Evolutionary conservation across 2,113 vertebrate species (phyloP), one percentile per base, ranked within the genome.

Genomic region (Microcebus murinus): DNA sequence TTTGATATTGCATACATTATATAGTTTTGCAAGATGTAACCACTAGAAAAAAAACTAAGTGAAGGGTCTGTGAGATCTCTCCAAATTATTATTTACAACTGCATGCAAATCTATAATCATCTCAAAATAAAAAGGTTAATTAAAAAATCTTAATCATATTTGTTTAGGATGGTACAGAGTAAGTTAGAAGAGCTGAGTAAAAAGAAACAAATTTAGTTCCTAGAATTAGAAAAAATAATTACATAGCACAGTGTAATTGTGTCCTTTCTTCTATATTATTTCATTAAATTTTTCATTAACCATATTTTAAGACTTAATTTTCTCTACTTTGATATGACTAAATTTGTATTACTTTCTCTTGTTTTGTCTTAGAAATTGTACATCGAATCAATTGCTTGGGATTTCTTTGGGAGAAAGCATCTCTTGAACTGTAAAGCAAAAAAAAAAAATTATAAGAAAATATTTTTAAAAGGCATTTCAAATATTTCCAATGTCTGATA

Each of bases 181-280:
- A 67, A 87, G 23, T 45, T 67, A 63, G 10, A 80, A 73, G 1
- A 87, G 10, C 14, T 71, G 77, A 80, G 7, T 57, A 85, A 31
- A 79, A 87, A 74, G 9, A 70, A 92, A 79, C 15, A 36, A 50
- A 27, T 73, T 91, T 42, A 83, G 34, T 70, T 67, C 31, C 9
- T 39, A 42, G 48, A 95, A 86, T 42, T 92, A 89, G 36, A 93
- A 96, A 95, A 65, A 52, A 94, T 91, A 85, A 81, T 80, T 20
- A 86, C 4, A 52, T 89, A 91, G 52, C 6, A 65, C 34, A 42
- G 2, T 39, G 1, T 81, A 81, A 55, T 3, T 36, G 11, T 21
- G 73, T 48, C 2, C 17, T 76, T 92, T 71, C 39, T 91, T 63
- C 15, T 52, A 67, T 29, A 71, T 42, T 39, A 84, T 83, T 91